phyloP scores from a whole-genome alignment of 1,140 invertebrate species.

The Reticulitermes speratus region DNA sequence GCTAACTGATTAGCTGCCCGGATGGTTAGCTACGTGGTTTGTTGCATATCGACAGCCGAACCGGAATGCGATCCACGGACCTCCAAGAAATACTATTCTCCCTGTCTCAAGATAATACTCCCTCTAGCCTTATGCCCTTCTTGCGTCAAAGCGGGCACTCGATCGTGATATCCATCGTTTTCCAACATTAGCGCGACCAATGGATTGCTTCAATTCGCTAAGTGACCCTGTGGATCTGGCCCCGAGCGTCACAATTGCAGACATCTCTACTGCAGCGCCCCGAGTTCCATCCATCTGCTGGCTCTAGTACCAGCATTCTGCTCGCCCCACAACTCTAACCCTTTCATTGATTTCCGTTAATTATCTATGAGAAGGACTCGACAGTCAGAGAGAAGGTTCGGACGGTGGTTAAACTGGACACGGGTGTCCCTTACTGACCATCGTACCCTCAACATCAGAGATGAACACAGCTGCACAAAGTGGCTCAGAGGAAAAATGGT shows the following conservation, averaged over 20 bases:
- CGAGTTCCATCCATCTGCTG: neutral
- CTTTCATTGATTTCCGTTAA: conserved; percentile 1
- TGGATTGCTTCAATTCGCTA: neutral
- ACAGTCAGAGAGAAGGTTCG: neutral
- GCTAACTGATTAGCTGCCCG: too few species aligned
- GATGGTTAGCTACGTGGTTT: too few species aligned
- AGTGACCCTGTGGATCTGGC: neutral
- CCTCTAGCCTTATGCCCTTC: too few species aligned
- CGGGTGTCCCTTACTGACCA: neutral
- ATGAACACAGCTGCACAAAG: neutral
- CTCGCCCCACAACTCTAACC: neutral
- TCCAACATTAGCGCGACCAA: neutral
- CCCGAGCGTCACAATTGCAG: neutral
- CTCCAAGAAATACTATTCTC: too few species aligned
- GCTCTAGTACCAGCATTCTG: neutral
- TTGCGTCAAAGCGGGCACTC: too few species aligned
- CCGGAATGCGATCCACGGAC: too few species aligned
- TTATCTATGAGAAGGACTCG: neutral
- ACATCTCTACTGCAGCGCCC: neutral
- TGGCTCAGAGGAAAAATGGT: neutral
- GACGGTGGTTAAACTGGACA: neutral
- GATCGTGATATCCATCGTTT: too few species aligned
- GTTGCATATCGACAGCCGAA: too few species aligned
- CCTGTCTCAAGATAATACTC: too few species aligned
- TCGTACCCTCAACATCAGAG: neutral